These are phyloP conservation scores for Prenolepis imparis DNA, from an alignment of 2,888 invertebrate genomes.

Conservation along the genomic window DNA sequence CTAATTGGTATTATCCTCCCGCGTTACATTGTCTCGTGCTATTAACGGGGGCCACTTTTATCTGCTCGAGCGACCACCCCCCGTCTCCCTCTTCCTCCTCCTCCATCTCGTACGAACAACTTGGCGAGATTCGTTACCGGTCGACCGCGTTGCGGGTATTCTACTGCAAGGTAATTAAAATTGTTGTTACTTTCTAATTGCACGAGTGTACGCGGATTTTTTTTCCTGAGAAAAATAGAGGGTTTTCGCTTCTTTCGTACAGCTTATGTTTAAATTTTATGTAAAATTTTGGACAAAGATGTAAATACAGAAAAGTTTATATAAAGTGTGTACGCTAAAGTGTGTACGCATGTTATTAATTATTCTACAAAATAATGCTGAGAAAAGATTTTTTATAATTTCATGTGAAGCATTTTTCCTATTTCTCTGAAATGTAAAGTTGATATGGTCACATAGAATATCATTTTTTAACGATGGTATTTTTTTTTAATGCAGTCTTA, in stretches of 20 bases:
- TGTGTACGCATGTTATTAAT: neutral
- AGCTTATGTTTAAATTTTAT: neutral
- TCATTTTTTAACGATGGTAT: neutral
- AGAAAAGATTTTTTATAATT: too few relatives aligned
- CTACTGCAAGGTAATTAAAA: slow-evolving; percentile 25
- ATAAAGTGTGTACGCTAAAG: too few relatives aligned
- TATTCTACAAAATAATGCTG: neutral
- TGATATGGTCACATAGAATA: neutral
- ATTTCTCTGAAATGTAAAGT: neutral
- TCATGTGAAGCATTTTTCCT: too few relatives aligned
- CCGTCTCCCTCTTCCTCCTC: neutral
- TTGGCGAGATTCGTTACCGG: slow-evolving; percentile 43
- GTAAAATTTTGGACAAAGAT: neutral
- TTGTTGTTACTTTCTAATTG: slow-evolving; percentile 18
- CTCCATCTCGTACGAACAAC: slow-evolving; percentile 36
- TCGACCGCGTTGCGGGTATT: slow-evolving; percentile 31
- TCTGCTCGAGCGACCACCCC: slow-evolving; percentile 46
- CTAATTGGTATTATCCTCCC: slow-evolving; percentile 72
- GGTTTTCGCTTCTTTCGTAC: neutral
- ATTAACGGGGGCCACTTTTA: slow-evolving; percentile 68
- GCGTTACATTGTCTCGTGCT: slow-evolving; percentile 63
- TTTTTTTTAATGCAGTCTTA: neutral
- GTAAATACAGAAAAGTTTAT: neutral
- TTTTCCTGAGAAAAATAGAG: too few relatives aligned
- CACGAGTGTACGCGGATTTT: neutral